These are phyloP conservation scores for Andrena chrysosceles DNA, from an alignment of 2,888 invertebrate genomes.

Conservation along the genomic window DNA sequence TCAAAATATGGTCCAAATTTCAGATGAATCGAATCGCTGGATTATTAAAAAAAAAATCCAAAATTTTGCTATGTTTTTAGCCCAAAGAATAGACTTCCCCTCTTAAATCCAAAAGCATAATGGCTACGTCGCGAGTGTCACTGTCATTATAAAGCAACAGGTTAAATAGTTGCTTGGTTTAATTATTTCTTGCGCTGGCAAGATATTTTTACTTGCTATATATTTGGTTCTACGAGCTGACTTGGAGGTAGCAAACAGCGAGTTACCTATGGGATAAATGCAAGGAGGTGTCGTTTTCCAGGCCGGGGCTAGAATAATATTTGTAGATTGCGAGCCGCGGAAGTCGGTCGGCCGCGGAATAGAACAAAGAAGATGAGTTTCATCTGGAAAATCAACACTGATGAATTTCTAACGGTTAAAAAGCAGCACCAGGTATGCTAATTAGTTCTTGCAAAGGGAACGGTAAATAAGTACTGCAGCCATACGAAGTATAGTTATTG, in stretches of 20 bases:
- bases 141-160: no score
- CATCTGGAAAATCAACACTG: slow-evolving; percentile 33
- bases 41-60: no score
- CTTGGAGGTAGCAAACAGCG: slow-evolving; percentile 21
- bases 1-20: no score
- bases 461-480: no score
- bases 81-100: no score
- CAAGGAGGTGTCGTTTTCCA: slow-evolving; percentile 41
- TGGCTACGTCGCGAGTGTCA: no score
- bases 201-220: neutral
- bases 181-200: slow-evolving; percentile 20
- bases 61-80: no score
- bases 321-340: slow-evolving; percentile 56
- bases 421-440: neutral
- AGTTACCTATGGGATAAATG: slow-evolving; percentile 22
- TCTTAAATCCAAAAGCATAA: no score
- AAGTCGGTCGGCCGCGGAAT: slow-evolving; percentile 26
- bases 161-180: slow-evolving; percentile 9
- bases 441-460: neutral
- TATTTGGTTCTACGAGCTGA: no score
- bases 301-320: slow-evolving; percentile 67
- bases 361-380: slow-evolving; percentile 28
- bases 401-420: slow-evolving; percentile 17
- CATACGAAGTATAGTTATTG: no score
- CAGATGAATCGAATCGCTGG: no score